Conservation (phyloP, 2,797 vertebrate species). For the Oreortyx pictus region DNA sequence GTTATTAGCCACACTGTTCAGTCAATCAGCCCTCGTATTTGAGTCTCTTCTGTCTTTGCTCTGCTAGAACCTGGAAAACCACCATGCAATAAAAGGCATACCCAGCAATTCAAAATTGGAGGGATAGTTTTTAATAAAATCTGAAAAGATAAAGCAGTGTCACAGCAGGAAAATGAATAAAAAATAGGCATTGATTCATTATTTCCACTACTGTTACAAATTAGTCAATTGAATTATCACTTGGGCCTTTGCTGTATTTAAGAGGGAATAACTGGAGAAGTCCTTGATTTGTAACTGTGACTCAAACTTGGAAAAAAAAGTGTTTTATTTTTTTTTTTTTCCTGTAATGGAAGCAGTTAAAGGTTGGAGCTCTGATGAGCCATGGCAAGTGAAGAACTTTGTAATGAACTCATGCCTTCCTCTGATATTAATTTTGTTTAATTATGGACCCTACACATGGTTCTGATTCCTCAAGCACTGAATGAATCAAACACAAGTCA, state of each 20-base stretch:
- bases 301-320: background rate
- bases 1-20: background rate
- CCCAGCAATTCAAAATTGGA: background rate
- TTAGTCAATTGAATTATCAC: slow-evolving; percentile 26
- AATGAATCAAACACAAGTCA: accelerated
- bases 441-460: background rate
- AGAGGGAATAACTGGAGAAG: slow-evolving; percentile 24
- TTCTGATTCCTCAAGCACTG: background rate
- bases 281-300: slow-evolving; percentile 7
- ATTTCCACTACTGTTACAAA: background rate
- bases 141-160: background rate
- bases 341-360: background rate
- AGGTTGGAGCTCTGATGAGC: background rate
- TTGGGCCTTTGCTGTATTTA: background rate
- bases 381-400: background rate
- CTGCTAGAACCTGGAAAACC: slow-evolving; percentile 28
- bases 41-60: background rate
- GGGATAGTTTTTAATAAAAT: slow-evolving; percentile 39
- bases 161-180: slow-evolving; percentile 58
- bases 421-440: background rate
- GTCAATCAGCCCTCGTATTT: background rate
- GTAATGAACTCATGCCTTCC: background rate
- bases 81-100: background rate
- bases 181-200: slow-evolving; percentile 51
- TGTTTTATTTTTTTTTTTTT: background rate